Percentiles rank a stretch among this genome's conserved stretches.
Conservation (phyloP, 2,797 vertebrate species). For the Linurgus olivaceus region DNA sequence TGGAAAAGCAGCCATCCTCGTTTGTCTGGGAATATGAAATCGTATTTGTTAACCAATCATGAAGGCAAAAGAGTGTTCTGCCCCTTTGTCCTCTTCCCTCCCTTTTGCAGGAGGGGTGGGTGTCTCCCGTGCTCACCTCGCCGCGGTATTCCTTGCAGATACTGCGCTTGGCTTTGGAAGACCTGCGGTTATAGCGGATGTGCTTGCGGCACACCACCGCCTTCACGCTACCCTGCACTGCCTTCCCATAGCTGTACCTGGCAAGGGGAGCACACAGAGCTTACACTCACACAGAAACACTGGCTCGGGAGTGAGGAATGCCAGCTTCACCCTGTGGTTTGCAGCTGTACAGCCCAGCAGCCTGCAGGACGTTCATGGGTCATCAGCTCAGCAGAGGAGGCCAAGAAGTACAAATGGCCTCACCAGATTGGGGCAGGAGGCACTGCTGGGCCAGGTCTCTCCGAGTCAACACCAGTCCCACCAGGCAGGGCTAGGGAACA, state of each 20-base stretch:
- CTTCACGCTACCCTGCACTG: constrained; percentile 13
- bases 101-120: background rate
- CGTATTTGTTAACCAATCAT: background rate
- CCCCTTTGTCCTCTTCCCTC: background rate
- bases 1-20: constrained; percentile 18
- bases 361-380: background rate
- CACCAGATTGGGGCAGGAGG: background rate
- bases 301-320: background rate
- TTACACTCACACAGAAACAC: background rate
- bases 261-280: background rate
- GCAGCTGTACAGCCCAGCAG: background rate
- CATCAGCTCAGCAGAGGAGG: background rate
- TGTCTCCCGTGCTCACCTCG: background rate
- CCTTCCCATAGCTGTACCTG: constrained; percentile 56
- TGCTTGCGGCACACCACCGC: constrained; percentile 29
- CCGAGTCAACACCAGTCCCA: background rate
- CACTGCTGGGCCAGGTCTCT: background rate
- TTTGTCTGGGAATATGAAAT: constrained; percentile 22
- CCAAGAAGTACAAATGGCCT: background rate
- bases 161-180: background rate
- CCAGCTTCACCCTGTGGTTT: background rate
- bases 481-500: background rate
- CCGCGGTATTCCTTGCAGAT: constrained; percentile 42
- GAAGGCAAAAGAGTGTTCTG: background rate
- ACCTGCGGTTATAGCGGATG: background rate